Conservation (phyloP, 2,797 vertebrate genomes). For the Apogon talboti region DNA sequence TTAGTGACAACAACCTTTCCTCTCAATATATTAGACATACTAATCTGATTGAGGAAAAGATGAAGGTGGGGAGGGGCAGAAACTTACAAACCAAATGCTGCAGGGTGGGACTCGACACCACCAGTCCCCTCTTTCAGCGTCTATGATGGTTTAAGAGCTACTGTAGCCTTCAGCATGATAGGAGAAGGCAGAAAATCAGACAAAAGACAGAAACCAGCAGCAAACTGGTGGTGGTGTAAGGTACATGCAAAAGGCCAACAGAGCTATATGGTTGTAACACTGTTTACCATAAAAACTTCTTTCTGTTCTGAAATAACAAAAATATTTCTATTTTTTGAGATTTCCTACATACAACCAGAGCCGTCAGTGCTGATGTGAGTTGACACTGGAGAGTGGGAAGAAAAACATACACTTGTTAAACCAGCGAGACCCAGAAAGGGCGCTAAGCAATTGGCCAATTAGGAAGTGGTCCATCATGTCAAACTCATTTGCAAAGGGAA, state of each 20-base stretch:
- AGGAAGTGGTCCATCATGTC: slow-evolving; percentile 85
- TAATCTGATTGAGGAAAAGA: slow-evolving; percentile 76
- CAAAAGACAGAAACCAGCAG: slow-evolving; percentile 28
- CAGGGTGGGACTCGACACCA: slow-evolving; percentile 78
- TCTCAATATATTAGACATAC: slow-evolving; percentile 76
- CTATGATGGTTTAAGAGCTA: slow-evolving; percentile 73
- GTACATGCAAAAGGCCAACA: not conserved
- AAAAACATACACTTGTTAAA: slow-evolving; percentile 75
- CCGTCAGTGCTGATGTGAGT: slow-evolving; percentile 30
- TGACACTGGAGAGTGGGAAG: slow-evolving; percentile 40
- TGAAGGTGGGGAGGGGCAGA: slow-evolving; percentile 65
- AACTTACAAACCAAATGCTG: slow-evolving; percentile 75
- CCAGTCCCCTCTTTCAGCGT: slow-evolving; percentile 51
- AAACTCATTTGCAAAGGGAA: slow-evolving; percentile 84
- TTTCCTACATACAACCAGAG: slow-evolving; percentile 21
- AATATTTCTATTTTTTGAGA: slow-evolving; percentile 13
- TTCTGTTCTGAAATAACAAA: slow-evolving; percentile 11
- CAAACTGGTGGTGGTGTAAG: slow-evolving; percentile 2
- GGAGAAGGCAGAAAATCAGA: slow-evolving; percentile 45
- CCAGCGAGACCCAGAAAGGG: slow-evolving; percentile 64
- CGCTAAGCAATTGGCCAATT: slow-evolving; percentile 80
- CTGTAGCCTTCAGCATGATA: slow-evolving; percentile 66
- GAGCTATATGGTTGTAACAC: slow-evolving; percentile 2
- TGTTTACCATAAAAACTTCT: slow-evolving; percentile 18
- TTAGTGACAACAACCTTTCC: slow-evolving; percentile 70